phyloP scores from a whole-genome alignment of 2,113 vertebrate genomes.

The Brienomyrus longianalis region DNA sequence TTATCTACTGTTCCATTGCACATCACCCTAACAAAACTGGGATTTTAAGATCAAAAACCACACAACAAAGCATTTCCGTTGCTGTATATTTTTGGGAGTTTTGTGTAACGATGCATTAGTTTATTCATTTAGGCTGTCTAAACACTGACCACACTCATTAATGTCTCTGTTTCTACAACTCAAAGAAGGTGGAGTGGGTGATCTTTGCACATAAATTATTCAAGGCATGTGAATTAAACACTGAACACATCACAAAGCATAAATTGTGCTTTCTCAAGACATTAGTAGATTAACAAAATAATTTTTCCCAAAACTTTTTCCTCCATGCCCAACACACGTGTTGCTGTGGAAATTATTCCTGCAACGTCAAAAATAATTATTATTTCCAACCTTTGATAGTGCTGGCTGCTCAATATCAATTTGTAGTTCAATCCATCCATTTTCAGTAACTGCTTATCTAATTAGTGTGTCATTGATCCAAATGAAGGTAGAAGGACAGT shows the following conservation, averaged over 20 bases:
- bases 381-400: not conserved
- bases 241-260: not conserved
- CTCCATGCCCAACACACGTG: not conserved
- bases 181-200: not conserved
- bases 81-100: not conserved
- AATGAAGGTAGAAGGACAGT: not conserved
- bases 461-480: not conserved
- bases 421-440: not conserved
- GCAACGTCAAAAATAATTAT: not conserved
- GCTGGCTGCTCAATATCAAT: not conserved
- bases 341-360: not conserved
- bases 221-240: not conserved
- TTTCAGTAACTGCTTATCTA: not conserved
- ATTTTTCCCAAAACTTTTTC: not conserved
- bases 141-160: not conserved
- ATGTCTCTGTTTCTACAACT: not conserved
- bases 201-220: not conserved
- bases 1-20: not conserved
- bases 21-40: not conserved
- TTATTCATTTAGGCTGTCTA: not conserved
- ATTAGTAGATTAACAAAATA: not conserved
- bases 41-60: not conserved
- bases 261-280: not conserved
- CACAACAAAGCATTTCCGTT: not conserved
- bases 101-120: not conserved